These are phyloP conservation scores for Aphyosemion australe DNA, from an alignment of 2,113 vertebrate species.

Conservation along the genomic window DNA sequence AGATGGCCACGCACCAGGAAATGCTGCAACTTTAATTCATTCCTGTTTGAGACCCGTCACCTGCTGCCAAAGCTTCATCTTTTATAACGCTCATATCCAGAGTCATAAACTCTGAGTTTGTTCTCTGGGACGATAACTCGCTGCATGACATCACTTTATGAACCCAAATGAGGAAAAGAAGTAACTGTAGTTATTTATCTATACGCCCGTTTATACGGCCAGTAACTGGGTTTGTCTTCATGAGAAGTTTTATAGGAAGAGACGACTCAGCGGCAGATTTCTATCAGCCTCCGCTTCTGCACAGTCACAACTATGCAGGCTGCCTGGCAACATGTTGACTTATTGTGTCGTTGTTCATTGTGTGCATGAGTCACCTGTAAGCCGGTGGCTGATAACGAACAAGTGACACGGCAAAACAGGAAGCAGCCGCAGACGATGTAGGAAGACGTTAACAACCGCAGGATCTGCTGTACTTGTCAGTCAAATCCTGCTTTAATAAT, in stretches of 20 bases:
- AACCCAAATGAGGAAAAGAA: not conserved
- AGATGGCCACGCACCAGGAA: too few species aligned
- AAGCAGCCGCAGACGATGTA: constrained; percentile 17
- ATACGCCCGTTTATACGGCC: not conserved
- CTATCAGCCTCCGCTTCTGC: constrained; percentile 12
- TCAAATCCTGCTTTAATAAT: not conserved
- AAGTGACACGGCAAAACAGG: constrained; percentile 31
- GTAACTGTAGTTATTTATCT: not conserved
- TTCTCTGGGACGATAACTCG: not conserved
- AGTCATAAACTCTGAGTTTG: not conserved
- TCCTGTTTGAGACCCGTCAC: not conserved
- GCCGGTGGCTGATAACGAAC: constrained; percentile 42
- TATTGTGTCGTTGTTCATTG: constrained; percentile 56
- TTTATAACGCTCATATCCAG: not conserved
- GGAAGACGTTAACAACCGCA: not conserved
- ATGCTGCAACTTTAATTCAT: not conserved
- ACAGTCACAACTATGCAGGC: constrained; percentile 15
- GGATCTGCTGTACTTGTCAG: not conserved
- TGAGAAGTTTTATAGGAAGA: constrained; percentile 10
- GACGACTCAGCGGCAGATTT: constrained; percentile 14
- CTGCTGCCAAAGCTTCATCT: not conserved
- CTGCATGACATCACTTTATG: too few species aligned
- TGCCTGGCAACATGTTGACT: constrained; percentile 35
- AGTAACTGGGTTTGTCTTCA: not conserved
- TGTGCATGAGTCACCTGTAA: constrained; percentile 61